Percentiles rank a stretch among this genome's conserved stretches.
phyloP scores from a whole-genome alignment of 2,888 invertebrate species.

The Lamproptera curius region DNA sequence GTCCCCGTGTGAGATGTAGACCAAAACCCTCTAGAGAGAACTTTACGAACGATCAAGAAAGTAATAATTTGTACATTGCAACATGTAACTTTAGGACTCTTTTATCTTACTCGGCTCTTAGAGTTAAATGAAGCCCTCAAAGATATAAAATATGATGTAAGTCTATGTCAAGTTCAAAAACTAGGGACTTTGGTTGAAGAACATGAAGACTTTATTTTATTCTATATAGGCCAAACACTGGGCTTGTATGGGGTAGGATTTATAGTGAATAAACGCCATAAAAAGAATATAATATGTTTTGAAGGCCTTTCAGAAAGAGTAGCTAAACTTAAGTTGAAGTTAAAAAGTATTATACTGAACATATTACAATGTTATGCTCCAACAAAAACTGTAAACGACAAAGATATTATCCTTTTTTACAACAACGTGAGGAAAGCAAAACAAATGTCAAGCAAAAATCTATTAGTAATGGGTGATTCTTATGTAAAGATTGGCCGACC shows the following conservation, averaged over 20 bases:
- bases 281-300: neutral
- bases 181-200: too few species aligned
- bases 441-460: neutral
- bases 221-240: neutral
- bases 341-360: neutral
- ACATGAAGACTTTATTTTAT: neutral
- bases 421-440: neutral
- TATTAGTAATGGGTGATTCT: neutral
- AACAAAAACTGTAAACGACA: neutral
- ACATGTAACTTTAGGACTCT: too few species aligned
- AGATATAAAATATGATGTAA: too few species aligned
- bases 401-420: neutral
- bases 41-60: too few species aligned
- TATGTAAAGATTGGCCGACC: neutral
- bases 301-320: slow-evolving; percentile 4
- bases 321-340: neutral
- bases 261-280: neutral
- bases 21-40: too few species aligned
- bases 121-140: too few species aligned
- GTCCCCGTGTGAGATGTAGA: too few species aligned
- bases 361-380: slow-evolving; percentile 4
- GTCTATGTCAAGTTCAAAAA: too few species aligned
- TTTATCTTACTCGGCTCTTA: too few species aligned
- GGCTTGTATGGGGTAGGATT: slow-evolving; percentile 1
- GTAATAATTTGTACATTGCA: too few species aligned